Evolutionary conservation across 1,140 invertebrate genomes (phyloP).

Genomic region (Hormaphis cornu): DNA sequence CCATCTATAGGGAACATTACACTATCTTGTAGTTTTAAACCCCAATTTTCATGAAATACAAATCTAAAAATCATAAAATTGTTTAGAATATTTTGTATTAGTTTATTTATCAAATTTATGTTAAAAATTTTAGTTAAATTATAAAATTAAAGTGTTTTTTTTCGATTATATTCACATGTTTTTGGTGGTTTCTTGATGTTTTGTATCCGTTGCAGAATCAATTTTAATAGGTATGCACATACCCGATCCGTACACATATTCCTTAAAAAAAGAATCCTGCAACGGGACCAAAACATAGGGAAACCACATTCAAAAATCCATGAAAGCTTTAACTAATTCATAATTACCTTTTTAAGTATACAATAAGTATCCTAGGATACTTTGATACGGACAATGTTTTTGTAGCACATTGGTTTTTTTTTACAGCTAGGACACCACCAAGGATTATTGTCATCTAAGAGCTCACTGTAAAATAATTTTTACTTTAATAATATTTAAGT

Average conservation of each 20-base stretch:
- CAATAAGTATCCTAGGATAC: conserved; percentile 60
- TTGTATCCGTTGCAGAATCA: too few relatives aligned
- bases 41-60: conserved; percentile 58
- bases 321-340: too few relatives aligned
- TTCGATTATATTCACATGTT: too few relatives aligned
- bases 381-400: conserved; percentile 61
- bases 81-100: neutral
- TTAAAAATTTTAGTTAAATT: too few relatives aligned
- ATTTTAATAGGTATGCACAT: too few relatives aligned
- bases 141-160: neutral
- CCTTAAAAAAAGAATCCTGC: too few relatives aligned
- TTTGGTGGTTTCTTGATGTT: too few relatives aligned
- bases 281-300: too few relatives aligned
- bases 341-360: conserved; percentile 58
- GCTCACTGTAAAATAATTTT: conserved; percentile 48
- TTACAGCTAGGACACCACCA: conserved; percentile 62
- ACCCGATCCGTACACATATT: too few relatives aligned
- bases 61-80: conserved; percentile 47
- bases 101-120: neutral
- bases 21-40: conserved; percentile 59
- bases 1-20: conserved; percentile 56
- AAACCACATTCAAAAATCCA: too few relatives aligned
- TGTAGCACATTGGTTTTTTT: conserved; percentile 57
- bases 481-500: neutral
- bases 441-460: conserved; percentile 58